These are phyloP conservation scores for Grallaria varia DNA, from an alignment of 2,113 vertebrate genomes.

Conservation along the genomic window DNA sequence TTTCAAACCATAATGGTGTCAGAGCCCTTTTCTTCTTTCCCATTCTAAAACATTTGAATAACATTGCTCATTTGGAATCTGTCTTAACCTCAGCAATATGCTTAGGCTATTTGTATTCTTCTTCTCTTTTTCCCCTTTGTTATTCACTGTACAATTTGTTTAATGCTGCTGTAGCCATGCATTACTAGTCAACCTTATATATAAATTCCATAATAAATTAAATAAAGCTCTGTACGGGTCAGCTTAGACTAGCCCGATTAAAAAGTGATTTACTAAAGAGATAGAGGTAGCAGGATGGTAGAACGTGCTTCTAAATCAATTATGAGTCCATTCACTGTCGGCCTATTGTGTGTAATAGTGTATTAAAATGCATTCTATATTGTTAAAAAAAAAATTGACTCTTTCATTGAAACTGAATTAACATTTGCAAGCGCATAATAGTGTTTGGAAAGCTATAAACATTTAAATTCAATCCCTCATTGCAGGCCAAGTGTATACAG, in stretches of 20 bases:
- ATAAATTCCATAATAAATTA: slow-evolving; percentile 72
- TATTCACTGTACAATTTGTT: slow-evolving; percentile 62
- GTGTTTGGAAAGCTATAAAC: slow-evolving; percentile 77
- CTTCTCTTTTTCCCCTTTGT: slow-evolving; percentile 39
- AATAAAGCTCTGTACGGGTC: slow-evolving; percentile 68
- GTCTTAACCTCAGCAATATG: slow-evolving; percentile 46
- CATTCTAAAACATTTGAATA: slow-evolving; percentile 43
- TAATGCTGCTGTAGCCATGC: slow-evolving; percentile 55
- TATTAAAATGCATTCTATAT: slow-evolving; percentile 71
- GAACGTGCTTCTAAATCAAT: slow-evolving; percentile 81
- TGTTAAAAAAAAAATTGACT: slow-evolving; percentile 71
- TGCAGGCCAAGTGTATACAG: slow-evolving; percentile 66
- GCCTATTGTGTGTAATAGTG: slow-evolving; percentile 70
- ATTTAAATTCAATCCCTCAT: slow-evolving; percentile 78
- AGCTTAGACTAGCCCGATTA: slow-evolving; percentile 72
- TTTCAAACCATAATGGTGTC: slow-evolving; percentile 40
- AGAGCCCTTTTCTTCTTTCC: slow-evolving; percentile 32
- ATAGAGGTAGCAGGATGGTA: slow-evolving; percentile 49
- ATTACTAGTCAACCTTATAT: slow-evolving; percentile 60
- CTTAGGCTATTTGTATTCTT: slow-evolving; percentile 38
- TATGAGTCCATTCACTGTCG: slow-evolving; percentile 75
- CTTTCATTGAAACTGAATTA: slow-evolving; percentile 81
- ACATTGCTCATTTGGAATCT: slow-evolving; percentile 41
- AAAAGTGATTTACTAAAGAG: slow-evolving; percentile 79
- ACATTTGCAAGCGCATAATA: slow-evolving; percentile 81